phyloP scores from a whole-genome alignment of 2,888 invertebrate genomes.

The Smittia aterrima region DNA sequence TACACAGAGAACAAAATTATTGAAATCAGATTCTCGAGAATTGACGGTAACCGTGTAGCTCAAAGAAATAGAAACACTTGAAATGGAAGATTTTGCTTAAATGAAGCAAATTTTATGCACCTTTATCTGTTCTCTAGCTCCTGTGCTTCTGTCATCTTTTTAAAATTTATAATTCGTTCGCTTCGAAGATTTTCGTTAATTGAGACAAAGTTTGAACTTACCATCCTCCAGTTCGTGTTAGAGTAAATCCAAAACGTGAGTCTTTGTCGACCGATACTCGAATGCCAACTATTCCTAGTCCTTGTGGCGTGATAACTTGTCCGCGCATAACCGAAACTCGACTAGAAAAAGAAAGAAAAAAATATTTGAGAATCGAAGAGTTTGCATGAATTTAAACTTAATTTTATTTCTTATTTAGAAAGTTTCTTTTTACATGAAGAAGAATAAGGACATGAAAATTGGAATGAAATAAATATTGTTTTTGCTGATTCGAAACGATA shows the following conservation, averaged over 20 bases:
- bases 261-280: conserved; percentile 93
- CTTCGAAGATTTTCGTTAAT: too few relatives aligned
- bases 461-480: conserved; percentile 39
- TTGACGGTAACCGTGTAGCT: neutral
- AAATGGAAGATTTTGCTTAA: neutral
- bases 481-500: neutral
- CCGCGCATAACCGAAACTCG: conserved; percentile 99
- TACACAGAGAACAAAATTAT: neutral
- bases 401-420: neutral
- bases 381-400: neutral
- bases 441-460: conserved; percentile 30
- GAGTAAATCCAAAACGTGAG: conserved; percentile 92
- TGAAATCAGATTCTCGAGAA: neutral
- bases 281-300: conserved; percentile 94
- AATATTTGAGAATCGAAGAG: neutral
- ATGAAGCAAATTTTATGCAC: neutral
- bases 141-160: too few relatives aligned
- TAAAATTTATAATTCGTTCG: too few relatives aligned
- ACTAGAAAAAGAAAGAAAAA: conserved; percentile 63
- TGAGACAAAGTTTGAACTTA: too few relatives aligned
- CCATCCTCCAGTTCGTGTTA: conserved; percentile 92
- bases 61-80: neutral
- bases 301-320: conserved; percentile 90
- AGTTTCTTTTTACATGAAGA: conserved; percentile 22
- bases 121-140: too few relatives aligned